Conservation (phyloP, 2,797 vertebrate genomes). For the Mus minutoides region DNA sequence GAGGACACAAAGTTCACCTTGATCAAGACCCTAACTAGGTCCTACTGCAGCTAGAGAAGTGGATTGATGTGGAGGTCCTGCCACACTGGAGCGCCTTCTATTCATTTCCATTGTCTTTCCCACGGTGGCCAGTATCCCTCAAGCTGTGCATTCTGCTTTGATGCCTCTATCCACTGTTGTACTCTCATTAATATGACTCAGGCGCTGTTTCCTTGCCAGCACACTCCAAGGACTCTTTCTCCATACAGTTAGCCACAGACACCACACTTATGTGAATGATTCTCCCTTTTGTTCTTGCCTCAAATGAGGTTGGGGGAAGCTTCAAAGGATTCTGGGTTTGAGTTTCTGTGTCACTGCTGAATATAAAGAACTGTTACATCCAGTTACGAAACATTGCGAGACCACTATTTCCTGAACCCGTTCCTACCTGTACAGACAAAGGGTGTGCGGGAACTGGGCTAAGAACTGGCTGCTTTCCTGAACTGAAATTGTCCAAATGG, state of each 20-base stretch:
- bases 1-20: neutral
- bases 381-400: conserved; percentile 44
- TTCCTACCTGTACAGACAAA: conserved; percentile 57
- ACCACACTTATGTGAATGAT: neutral
- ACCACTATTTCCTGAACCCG: conserved; percentile 47
- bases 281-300: neutral
- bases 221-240: neutral
- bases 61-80: neutral
- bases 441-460: conserved; percentile 22
- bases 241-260: neutral
- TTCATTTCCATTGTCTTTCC: neutral
- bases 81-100: neutral
- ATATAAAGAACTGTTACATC: conserved; percentile 23
- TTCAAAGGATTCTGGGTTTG: neutral
- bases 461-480: conserved; percentile 45
- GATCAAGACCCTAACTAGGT: neutral
- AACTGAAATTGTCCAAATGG: conserved; percentile 57
- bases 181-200: neutral
- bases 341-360: neutral
- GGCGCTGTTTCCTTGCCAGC: neutral
- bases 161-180: neutral
- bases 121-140: neutral
- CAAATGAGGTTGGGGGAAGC: neutral
- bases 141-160: neutral
- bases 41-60: neutral